Evolutionary conservation across 2,113 vertebrate species (phyloP), one percentile per base, ranked within the genome.

Genomic region (Polypterus senegalus): DNA sequence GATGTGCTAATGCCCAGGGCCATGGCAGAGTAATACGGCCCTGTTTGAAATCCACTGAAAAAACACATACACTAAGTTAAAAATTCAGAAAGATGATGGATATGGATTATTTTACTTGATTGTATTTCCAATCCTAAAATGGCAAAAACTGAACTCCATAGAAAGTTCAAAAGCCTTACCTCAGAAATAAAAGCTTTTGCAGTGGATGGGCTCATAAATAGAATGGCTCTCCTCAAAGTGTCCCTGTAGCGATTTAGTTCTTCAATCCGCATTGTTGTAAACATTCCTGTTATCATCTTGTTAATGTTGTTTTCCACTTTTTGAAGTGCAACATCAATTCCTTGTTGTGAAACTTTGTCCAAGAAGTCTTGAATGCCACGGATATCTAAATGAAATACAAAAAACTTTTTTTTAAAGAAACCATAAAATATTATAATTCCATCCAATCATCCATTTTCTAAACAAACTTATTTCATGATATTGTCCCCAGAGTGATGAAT

Each of bases 281-380:
- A 98, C 74, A 98, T 89, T 47, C 91, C 89, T 0, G 93, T 97
- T 79, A 98, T 98, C 96, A 98, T 98, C 83, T 92, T 95, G 78
- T 98, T 98, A 75, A 98, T 96, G 69, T 98, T 97, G 67, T 91
- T 92, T 78, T 98, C 96, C 66, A 98, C 96, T 73, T 98, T 98
- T 79, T 98, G 96, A 66, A 98, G 85, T n/a, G 96, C 94, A 57
- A 98, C 92, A 54, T 97, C 96, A 93, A 98, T 97, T 63, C 96
- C 96, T 68, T 98, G 96, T 76, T 98, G 96, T 68, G 96, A 98
- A 0, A 92, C 89, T 82, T 83, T 89, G 82, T 98, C 96, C 78
- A 98, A 78, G 77, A 98, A 97, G 68, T 98, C 94, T 73, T 98
- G 91, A 77, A 98, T 97, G 62, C 96, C 96, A 61, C 94, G 92